A percentile compares a stretch with the other conserved stretches of the same genome.
These are phyloP conservation scores for Potamilus streckersoni DNA, from an alignment of 1,140 invertebrate species.

Conservation along the genomic window DNA sequence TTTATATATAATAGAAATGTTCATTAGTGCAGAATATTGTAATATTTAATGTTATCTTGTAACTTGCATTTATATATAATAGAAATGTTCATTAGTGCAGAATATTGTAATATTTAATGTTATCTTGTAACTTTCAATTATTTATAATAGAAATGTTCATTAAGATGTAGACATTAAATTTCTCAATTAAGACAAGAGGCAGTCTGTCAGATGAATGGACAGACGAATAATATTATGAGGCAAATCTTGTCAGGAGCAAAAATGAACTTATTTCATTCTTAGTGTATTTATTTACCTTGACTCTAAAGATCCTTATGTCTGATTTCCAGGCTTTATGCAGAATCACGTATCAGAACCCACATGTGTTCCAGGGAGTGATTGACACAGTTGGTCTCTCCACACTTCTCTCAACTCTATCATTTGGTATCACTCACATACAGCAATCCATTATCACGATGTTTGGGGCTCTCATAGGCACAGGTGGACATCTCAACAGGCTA, in stretches of 20 bases:
- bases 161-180: not conserved
- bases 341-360: constrained; percentile 58
- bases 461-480: constrained; percentile 54
- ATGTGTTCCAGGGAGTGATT: constrained; percentile 63
- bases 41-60: no score
- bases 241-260: not conserved
- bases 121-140: not conserved
- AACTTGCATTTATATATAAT: not conserved
- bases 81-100: no score
- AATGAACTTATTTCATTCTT: not conserved
- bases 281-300: not conserved
- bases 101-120: no score
- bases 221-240: not conserved
- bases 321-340: constrained; percentile 64
- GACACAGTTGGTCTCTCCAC: constrained; percentile 64
- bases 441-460: constrained; percentile 67
- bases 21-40: no score
- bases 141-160: not conserved
- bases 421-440: constrained; percentile 61
- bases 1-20: not conserved
- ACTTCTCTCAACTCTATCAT: constrained; percentile 54
- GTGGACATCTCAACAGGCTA: constrained; percentile 46
- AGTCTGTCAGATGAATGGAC: no score
- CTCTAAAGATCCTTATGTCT: not conserved
- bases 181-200: no score